These are phyloP conservation scores for Sebastes glaucus DNA, from an alignment of 2,797 vertebrate genomes.

Conservation along the genomic window DNA sequence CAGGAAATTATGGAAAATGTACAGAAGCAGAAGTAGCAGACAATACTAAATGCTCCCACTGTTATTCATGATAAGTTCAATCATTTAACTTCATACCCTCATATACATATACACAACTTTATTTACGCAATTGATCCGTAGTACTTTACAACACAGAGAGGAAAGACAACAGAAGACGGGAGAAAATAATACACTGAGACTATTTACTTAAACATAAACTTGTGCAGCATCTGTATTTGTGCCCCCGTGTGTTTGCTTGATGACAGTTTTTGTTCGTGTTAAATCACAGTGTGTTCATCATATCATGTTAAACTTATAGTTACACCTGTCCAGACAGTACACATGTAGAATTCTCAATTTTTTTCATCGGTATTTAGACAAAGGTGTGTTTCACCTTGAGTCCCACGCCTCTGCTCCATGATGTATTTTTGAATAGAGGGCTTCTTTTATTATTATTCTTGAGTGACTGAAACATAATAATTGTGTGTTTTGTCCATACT, in stretches of 20 bases:
- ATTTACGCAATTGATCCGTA: background rate
- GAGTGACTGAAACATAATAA: background rate
- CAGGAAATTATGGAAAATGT: background rate
- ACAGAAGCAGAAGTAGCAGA: background rate
- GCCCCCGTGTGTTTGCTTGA: background rate
- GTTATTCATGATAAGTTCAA: background rate
- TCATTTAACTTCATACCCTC: background rate
- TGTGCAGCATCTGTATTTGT: background rate
- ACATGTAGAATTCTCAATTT: background rate
- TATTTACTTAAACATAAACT: background rate
- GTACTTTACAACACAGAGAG: background rate
- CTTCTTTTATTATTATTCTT: background rate
- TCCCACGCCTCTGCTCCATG: background rate
- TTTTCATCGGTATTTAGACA: background rate
- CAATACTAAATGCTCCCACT: background rate
- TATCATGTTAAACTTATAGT: background rate
- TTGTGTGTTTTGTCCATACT: background rate
- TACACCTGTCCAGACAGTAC: no score
- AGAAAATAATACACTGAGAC: background rate
- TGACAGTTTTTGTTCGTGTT: background rate
- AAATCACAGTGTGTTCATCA: background rate
- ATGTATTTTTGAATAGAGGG: background rate
- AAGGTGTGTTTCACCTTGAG: background rate
- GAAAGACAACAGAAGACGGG: background rate
- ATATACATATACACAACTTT: background rate